Base-by-base conservation (phyloP, 2,888 invertebrate species). In the Drosophila antonietae region DNA sequence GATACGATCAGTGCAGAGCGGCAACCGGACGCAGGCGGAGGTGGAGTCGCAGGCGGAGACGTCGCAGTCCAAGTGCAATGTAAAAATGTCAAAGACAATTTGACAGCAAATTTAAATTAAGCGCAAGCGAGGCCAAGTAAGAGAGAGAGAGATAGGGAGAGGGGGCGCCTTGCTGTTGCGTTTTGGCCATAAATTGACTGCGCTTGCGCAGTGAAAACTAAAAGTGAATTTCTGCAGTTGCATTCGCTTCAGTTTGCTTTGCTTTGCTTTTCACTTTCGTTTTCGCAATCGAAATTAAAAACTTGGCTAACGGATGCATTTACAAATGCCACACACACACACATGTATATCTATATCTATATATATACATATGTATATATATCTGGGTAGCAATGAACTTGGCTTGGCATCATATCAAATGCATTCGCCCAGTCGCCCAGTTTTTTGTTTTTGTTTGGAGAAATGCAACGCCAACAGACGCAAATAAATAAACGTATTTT, bases 221-320 rank as follows among this genome's bases (percentile, higher is more conserved):
- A 88, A 86, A 86, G 84, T 81, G 88, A 75, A 88, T 88, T 86
- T 69, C 63, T 62, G 73, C 71, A 53, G 72, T 72, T 65, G 69
- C 56, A 57, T 47, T 73, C 44, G 71, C 77, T 8, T 8, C 35
- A 35, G 23, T 37, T 52, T 68, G 81, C 81, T 83, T 85, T 72
- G 81, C 81, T 83, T 85, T 72, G 81, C 84, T 87, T 85, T 86
- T 86, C 86, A 86, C 86, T 86, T 86, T 89, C 89, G 84, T 87
- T 86, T 84, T 86, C 75, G 83, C 87, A 83, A 74, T 83, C 78
- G 86, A 80, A 86, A 86, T 81, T 87, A 80, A 84, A 86, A 80
- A 89, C 86, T 89, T 89, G 88, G 86, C 86, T 87, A 86, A 84
- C 86, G 86, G 86, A 86, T 86, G 86, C 89, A 85, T 73, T 75